Evolutionary conservation across 2,113 vertebrate species (phyloP).

Genomic region (Nicator chloris): DNA sequence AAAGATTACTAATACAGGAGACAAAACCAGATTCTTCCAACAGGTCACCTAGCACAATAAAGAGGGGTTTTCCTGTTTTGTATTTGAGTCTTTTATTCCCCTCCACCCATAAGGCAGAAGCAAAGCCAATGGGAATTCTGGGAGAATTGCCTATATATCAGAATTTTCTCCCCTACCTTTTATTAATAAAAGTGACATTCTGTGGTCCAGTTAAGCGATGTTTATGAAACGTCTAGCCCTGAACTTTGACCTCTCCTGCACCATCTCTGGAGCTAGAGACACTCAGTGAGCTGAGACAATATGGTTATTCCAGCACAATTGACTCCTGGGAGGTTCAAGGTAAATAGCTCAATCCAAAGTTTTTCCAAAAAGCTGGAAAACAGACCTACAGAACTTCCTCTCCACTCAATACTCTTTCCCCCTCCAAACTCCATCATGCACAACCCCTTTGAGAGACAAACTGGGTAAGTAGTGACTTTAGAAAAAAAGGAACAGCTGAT

Average conservation of each 20-base stretch:
- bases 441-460: not conserved
- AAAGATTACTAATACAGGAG: not conserved
- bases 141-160: not conserved
- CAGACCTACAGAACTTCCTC: not conserved
- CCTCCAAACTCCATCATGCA: not conserved
- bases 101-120: fast-evolving
- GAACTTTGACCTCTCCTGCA: not conserved
- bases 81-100: not conserved
- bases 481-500: not conserved
- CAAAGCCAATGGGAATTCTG: not conserved
- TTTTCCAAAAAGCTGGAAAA: not conserved
- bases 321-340: not conserved
- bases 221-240: not conserved
- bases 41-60: not conserved
- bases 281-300: not conserved
- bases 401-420: not conserved
- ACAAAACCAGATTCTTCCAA: not conserved
- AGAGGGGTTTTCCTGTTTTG: fast-evolving
- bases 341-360: not conserved
- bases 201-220: not conserved
- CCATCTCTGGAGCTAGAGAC: not conserved
- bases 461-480: not conserved
- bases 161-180: fast-evolving
- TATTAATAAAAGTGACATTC: not conserved
- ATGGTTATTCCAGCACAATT: not conserved